phyloP scores from a whole-genome alignment of 2,113 vertebrate genomes.

The Tapirus terrestris region DNA sequence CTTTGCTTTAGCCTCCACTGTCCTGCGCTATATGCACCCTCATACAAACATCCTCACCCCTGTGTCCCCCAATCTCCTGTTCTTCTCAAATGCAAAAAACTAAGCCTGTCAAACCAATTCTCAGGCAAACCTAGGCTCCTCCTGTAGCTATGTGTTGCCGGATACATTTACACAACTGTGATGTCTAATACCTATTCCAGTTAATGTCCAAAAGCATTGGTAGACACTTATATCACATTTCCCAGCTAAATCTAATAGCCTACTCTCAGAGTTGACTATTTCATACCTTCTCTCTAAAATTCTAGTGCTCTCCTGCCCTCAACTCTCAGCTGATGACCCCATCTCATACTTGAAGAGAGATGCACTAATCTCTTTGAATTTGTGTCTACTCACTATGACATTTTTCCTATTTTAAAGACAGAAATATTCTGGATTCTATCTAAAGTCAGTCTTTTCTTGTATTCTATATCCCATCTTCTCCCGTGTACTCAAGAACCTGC shows the following conservation, averaged over 20 bases:
- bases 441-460: background rate
- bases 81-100: no score
- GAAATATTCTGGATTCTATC: background rate
- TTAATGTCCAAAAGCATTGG: background rate
- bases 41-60: no score
- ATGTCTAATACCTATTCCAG: background rate
- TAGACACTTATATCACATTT: background rate
- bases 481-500: background rate
- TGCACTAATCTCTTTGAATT: background rate
- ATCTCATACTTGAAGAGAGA: background rate
- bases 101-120: background rate
- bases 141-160: no score
- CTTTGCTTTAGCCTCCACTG: background rate
- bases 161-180: background rate
- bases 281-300: background rate
- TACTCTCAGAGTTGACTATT: background rate
- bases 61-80: background rate
- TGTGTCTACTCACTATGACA: background rate
- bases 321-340: background rate
- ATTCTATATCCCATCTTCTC: no score
- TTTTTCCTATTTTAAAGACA: background rate
- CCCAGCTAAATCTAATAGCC: no score
- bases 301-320: background rate
- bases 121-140: background rate
- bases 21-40: background rate